A percentile compares a stretch with the other conserved stretches of the same genome.
phyloP scores from a whole-genome alignment of 1,140 invertebrate species.

The Tetramorium simillimum region DNA sequence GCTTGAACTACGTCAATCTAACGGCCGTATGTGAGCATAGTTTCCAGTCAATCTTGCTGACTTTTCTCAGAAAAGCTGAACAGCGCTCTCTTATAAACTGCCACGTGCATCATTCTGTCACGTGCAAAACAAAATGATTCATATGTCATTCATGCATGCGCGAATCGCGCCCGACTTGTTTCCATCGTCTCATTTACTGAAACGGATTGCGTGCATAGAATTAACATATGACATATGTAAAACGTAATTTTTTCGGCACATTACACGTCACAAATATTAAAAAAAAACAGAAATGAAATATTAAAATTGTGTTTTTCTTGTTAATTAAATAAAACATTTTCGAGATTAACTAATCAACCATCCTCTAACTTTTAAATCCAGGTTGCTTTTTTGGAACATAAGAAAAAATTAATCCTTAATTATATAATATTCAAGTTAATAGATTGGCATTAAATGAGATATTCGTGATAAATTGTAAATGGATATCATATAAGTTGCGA shows the following conservation, averaged over 20 bases:
- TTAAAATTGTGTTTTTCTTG: background rate
- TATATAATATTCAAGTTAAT: background rate
- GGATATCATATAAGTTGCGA: background rate
- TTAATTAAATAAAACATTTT: background rate
- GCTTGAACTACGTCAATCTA: conserved; percentile 28
- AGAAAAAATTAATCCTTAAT: background rate
- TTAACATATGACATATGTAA: background rate
- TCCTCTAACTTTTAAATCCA: background rate
- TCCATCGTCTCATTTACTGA: background rate
- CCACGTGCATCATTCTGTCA: conserved; percentile 42
- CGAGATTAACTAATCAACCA: background rate
- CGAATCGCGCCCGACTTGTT: background rate
- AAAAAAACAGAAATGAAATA: background rate
- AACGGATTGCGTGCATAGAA: background rate
- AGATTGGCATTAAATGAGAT: background rate
- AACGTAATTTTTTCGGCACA: background rate
- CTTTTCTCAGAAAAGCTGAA: conserved; percentile 50
- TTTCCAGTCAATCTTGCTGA: conserved; percentile 29
- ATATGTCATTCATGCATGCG: background rate
- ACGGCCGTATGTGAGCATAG: background rate
- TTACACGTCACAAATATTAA: background rate
- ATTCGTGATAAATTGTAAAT: background rate
- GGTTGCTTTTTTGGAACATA: background rate
- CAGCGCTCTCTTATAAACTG: conserved; percentile 41
- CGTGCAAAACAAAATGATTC: conserved; percentile 48